phyloP scores from a whole-genome alignment of 2,888 invertebrate species.

The Himalopsyche kuldschensis region DNA sequence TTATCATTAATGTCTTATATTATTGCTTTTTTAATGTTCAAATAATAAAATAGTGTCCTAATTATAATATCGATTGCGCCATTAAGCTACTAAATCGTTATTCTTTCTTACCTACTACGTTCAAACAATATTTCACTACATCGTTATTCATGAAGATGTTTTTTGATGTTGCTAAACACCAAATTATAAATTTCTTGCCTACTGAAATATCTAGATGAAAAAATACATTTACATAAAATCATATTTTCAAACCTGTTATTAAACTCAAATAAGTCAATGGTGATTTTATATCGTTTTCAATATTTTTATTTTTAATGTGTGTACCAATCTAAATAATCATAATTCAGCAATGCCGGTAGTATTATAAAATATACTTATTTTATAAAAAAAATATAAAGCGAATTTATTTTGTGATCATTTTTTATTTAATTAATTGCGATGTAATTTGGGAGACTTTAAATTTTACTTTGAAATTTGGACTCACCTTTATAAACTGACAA shows the following conservation, averaged over 20 bases:
- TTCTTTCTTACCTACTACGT: slow-evolving; percentile 27
- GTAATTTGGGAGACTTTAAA: too few relatives aligned
- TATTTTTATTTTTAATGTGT: not conserved
- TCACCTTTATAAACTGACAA: too few relatives aligned
- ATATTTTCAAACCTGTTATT: not conserved
- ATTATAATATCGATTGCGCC: too few relatives aligned
- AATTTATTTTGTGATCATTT: too few relatives aligned
- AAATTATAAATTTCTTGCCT: not conserved
- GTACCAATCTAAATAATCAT: not conserved
- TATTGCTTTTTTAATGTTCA: too few relatives aligned
- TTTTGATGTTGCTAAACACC: slow-evolving; percentile 5
- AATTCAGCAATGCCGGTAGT: not conserved
- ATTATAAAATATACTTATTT: too few relatives aligned
- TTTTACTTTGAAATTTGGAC: too few relatives aligned
- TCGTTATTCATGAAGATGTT: not conserved
- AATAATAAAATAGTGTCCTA: too few relatives aligned
- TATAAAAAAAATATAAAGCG: too few relatives aligned
- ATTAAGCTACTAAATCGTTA: too few relatives aligned
- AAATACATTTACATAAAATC: not conserved
- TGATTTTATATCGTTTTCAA: not conserved
- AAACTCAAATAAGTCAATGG: not conserved
- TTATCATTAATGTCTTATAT: too few relatives aligned
- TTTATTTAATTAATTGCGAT: too few relatives aligned
- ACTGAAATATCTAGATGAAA: not conserved
- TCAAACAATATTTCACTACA: slow-evolving; percentile 43